Base-by-base conservation (phyloP, 2,113 vertebrate genomes). In the Myotis yumanensis region DNA sequence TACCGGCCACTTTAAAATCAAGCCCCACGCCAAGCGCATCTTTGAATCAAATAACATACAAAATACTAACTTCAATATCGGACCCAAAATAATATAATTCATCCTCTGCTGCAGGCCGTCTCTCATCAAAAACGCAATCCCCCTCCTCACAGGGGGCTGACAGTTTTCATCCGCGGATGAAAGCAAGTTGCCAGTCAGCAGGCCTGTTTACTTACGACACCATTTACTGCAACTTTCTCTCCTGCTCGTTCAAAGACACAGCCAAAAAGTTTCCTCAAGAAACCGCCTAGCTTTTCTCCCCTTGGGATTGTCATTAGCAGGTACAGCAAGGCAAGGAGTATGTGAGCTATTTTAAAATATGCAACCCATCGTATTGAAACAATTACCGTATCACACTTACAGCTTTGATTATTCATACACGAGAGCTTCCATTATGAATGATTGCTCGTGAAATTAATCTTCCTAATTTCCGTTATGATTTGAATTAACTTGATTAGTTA, bases 361-460 rank as follows among this genome's bases (percentile, higher is more conserved):
- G 90, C 95, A 96, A 95, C 69, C 62, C 89, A 73, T 93, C 95
- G 52, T 95, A 91, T 95, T 92, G 93, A 97, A 96, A 97, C 97
- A 96, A 97, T 97, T 95, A 97, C 68, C 93, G 92, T 95, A 81
- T 91, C 96, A 96, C 95, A 95, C 93, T 97, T 94, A 95, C 93
- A 95, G 95, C 92, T 97, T 96, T 96, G 95, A 97, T 96, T 95
- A 96, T 96, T 90, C 32, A 40, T 94, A 97, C 96, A 96, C 83
- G 95, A 96, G 82, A 88, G 59, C 91, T 90, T 97, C 82, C 79
- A 90, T 96, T 96, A 95, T 97, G 97, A 96, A 97, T 96, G 95
- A 96, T 96, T 96, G 90, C 96, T 96, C 97, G 95, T 96, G 96
- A 97, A 96, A 96, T 97, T 96, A 97, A 95, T 97, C 95, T 96